phyloP scores from a whole-genome alignment of 2,797 vertebrate genomes.

The Mormyrops boulengeri region DNA sequence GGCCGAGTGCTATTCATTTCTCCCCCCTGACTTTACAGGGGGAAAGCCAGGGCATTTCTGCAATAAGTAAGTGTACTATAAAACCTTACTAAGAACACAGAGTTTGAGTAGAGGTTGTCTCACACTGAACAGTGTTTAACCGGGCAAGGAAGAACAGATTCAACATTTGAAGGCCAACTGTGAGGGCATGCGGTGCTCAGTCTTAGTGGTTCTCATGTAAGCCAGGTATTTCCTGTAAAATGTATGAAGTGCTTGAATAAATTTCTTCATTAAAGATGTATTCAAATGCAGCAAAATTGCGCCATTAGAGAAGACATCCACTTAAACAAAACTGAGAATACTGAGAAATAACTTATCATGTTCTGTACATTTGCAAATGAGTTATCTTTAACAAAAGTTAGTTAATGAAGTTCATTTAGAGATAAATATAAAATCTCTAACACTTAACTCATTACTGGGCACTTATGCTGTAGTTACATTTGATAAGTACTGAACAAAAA shows the following conservation, averaged over 20 bases:
- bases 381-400: not conserved
- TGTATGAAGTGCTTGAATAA: not conserved
- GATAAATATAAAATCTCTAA: not conserved
- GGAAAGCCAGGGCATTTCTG: not conserved
- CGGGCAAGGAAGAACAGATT: not conserved
- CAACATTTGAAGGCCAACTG: not conserved
- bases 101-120: not conserved
- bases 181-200: not conserved
- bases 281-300: not conserved
- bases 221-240: not conserved
- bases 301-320: not conserved
- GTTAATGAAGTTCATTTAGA: not conserved
- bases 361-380: not conserved
- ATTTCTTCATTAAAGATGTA: not conserved
- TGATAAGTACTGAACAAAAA: not conserved
- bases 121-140: not conserved
- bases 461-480: not conserved
- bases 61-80: slow-evolving; percentile 13
- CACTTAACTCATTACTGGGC: not conserved
- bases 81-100: not conserved
- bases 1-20: slow-evolving; percentile 35
- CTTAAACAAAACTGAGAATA: not conserved
- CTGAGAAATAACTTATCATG: not conserved
- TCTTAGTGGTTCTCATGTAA: not conserved
- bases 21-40: slow-evolving; percentile 6